Evolutionary conservation across 1,140 invertebrate species (phyloP).

Genomic region (Calliphora vicina): DNA sequence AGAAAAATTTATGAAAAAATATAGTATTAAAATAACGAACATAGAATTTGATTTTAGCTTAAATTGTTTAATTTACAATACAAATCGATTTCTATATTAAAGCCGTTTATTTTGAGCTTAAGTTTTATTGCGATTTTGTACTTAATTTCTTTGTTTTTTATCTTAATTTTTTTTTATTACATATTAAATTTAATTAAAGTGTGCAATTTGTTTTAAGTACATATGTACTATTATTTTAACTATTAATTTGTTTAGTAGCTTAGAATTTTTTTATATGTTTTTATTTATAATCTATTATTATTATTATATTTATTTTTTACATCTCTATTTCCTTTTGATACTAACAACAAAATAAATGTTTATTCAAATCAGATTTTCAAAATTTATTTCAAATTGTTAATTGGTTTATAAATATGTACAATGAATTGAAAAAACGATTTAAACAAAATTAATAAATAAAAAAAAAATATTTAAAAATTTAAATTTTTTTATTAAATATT

Average conservation of each 20-base stretch:
- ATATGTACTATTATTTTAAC: not conserved
- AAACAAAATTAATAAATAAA: too few species aligned
- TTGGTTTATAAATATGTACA: too few species aligned
- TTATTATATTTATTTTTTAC: not conserved
- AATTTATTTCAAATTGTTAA: too few species aligned
- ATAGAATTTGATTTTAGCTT: not conserved
- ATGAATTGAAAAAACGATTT: too few species aligned
- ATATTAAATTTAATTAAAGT: not conserved
- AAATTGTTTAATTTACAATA: too few species aligned
- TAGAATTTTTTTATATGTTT: not conserved
- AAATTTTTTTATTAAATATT: too few species aligned
- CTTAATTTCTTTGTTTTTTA: not conserved
- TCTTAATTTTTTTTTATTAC: not conserved
- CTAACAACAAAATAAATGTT: not conserved
- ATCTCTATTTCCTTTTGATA: not conserved
- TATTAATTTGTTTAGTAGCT: not conserved
- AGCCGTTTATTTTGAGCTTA: not conserved
- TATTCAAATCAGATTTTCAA: not conserved
- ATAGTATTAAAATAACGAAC: not conserved
- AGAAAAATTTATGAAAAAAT: not conserved
- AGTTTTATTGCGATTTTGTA: not conserved
- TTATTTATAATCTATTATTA: not conserved
- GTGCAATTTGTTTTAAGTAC: constrained; percentile 8
- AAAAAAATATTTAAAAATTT: too few species aligned
- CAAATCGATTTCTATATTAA: too few species aligned